A percentile compares a stretch with the other conserved stretches of the same genome.
Conservation (phyloP, 2,113 vertebrate species). For the Cyphomyrus discorhynchus region DNA sequence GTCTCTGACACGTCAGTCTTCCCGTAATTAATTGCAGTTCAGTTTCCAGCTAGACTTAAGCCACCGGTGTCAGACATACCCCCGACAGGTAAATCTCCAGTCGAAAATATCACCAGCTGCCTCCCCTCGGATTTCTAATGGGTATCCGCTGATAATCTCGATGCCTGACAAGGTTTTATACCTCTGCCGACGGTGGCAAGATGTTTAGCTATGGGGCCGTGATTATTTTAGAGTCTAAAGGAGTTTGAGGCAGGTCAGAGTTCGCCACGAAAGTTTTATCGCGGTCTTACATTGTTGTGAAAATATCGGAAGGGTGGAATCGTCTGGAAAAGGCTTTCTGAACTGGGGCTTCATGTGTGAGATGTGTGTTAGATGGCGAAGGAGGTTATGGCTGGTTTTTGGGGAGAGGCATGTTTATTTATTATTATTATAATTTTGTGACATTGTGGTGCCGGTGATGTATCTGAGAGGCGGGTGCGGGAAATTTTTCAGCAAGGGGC, state of each 20-base stretch:
- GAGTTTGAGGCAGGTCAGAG: not conserved
- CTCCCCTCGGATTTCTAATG: not conserved
- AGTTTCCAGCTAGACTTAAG: not conserved
- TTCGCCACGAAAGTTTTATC: not conserved
- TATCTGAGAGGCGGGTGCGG: not conserved
- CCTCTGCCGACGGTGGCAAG: not conserved
- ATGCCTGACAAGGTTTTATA: not conserved
- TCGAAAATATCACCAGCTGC: not conserved
- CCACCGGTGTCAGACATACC: not conserved
- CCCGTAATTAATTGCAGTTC: not conserved
- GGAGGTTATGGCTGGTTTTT: not conserved
- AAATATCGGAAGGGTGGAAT: not conserved
- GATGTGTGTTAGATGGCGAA: not conserved
- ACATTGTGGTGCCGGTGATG: not conserved
- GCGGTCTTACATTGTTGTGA: not conserved
- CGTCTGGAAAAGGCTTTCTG: not conserved
- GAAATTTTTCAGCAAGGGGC: not conserved
- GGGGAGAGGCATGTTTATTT: not conserved
- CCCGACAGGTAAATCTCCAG: not conserved
- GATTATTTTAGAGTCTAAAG: not conserved
- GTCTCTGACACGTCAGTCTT: not conserved
- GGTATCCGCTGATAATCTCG: not conserved
- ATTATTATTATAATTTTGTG: too few relatives aligned
- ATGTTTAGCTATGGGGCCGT: not conserved
- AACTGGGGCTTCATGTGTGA: not conserved